A percentile compares a stretch with the other conserved stretches of the same genome.
These are phyloP conservation scores for Hyperoodon ampullatus DNA, from an alignment of 2,113 vertebrate species.

Conservation along the genomic window DNA sequence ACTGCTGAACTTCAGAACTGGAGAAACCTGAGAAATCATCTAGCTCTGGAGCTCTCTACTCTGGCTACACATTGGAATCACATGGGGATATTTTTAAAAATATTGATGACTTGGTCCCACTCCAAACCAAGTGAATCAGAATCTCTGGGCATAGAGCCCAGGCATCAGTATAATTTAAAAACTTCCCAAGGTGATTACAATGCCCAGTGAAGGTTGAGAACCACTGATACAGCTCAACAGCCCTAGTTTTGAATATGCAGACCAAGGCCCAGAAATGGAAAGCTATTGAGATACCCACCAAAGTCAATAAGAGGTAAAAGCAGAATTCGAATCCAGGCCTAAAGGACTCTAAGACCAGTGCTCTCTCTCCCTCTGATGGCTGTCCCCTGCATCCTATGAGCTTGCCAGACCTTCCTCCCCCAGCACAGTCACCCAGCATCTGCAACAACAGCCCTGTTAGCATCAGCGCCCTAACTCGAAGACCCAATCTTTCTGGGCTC, in stretches of 20 bases:
- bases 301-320: neutral
- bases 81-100: neutral
- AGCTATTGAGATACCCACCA: neutral
- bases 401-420: neutral
- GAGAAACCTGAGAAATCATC: neutral
- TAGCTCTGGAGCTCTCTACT: neutral
- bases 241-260: neutral
- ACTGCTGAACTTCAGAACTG: neutral
- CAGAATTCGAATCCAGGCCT: neutral
- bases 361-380: neutral
- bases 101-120: slow-evolving; percentile 15
- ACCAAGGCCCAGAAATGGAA: neutral
- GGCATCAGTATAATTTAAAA: slow-evolving; percentile 16
- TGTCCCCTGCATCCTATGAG: neutral
- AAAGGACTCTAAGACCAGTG: neutral
- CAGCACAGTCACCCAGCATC: neutral
- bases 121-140: slow-evolving; percentile 27
- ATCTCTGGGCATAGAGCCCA: neutral
- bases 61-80: neutral
- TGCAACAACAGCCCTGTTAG: neutral
- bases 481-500: neutral
- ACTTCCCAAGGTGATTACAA: neutral
- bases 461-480: neutral
- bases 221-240: neutral
- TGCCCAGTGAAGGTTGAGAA: neutral